These are phyloP conservation scores for Dermolepida albohirtum DNA, from an alignment of 2,888 invertebrate species.

Conservation along the genomic window DNA sequence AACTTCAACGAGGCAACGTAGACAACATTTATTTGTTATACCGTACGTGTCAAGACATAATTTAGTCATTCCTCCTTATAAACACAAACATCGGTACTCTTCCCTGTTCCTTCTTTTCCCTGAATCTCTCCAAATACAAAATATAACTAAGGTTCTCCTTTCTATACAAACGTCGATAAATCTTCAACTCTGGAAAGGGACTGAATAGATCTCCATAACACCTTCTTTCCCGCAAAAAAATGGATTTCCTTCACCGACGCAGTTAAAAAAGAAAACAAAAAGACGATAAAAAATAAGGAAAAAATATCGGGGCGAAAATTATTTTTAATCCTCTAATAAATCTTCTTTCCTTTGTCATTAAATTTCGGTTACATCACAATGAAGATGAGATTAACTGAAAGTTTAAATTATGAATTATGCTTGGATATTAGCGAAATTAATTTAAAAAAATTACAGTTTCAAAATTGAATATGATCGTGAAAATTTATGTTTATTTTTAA, in stretches of 20 bases:
- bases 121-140: constrained; percentile 22
- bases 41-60: constrained; percentile 9
- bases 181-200: constrained; percentile 3
- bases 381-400: too few relatives aligned
- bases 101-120: background rate
- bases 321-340: too few relatives aligned
- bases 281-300: too few relatives aligned
- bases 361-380: too few relatives aligned
- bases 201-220: constrained; percentile 1
- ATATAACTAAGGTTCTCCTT: constrained; percentile 19
- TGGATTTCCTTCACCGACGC: background rate
- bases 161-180: constrained; percentile 25
- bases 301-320: too few relatives aligned
- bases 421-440: too few relatives aligned
- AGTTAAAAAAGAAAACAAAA: too few relatives aligned
- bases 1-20: background rate
- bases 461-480: too few relatives aligned
- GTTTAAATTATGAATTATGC: too few relatives aligned
- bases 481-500: too few relatives aligned
- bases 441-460: too few relatives aligned
- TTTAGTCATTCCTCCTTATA: constrained; percentile 6
- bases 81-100: constrained; percentile 4
- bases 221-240: constrained; percentile 6
- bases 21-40: constrained; percentile 18
- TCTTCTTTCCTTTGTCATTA: too few relatives aligned